Base-by-base conservation (phyloP, 2,888 invertebrate genomes). In the Amphipoea oculea region DNA sequence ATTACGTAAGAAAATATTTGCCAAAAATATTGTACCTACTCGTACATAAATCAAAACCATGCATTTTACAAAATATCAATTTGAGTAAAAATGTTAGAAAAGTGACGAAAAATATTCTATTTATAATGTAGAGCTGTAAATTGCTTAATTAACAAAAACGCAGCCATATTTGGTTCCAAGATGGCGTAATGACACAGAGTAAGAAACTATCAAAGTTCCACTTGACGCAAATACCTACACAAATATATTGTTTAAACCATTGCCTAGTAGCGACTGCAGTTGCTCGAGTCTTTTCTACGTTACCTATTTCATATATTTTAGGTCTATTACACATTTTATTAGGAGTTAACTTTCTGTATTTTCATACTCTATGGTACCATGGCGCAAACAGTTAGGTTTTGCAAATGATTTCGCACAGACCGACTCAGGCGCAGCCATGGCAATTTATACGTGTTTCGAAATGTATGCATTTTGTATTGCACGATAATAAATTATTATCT, bases 381-480 rank as follows among this genome's bases (percentile, higher is more conserved):
- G 72, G 78, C 81, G 85, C 82, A 82, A 86, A 88, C 81, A 40
- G 82, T 84, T 79, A 83, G 86, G 85, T 89, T 86, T 92, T 91
- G 90, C 90, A 92, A 92, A 92, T 88, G 73, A 87, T 91, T 90
- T 90, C 88, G 89, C 88, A 81, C 87, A 83, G 84, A 75, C 76
- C 85, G 81, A 84, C 80, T 86, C 85, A 83, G 75, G 80, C 85
- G 79, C 77, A 87, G 89, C 87, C 90, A 92, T 90, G 89, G 92
- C 92, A 91, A 93, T 90, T 90, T 90, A 88, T 84, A 84, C 86
- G 45, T 84, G 79, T 92, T 89, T 82, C 86, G 89, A 85, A 91
- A 91, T 89, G 83, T 88, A 87, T 89, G 87, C 90, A 89, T 90
- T 91, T 81, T 83, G 89, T 91, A 83, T 93, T 93, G 92, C 90